A percentile compares a stretch with the other conserved stretches of the same genome.
phyloP scores from a whole-genome alignment of 2,888 invertebrate genomes.

The Proisotoma minuta region DNA sequence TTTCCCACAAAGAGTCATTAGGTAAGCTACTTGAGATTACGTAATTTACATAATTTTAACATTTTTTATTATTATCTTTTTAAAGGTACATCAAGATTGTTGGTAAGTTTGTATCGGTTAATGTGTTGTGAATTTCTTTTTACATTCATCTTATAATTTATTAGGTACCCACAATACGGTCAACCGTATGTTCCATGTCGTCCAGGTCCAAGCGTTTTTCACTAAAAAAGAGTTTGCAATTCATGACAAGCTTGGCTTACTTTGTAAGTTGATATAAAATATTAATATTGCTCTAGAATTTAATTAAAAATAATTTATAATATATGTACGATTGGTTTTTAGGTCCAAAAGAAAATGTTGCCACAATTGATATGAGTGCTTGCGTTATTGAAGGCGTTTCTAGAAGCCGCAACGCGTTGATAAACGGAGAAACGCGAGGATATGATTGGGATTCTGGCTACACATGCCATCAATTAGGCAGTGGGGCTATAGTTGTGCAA shows the following conservation, averaged over 20 bases:
- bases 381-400: constrained; percentile 93
- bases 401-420: constrained; percentile 84
- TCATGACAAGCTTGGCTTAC: constrained; percentile 65
- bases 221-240: constrained; percentile 64
- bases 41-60: constrained; percentile 1
- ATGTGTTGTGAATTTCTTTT: constrained; percentile 50
- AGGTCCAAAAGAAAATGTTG: constrained; percentile 84
- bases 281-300: background rate
- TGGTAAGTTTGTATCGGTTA: constrained; percentile 48
- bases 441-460: constrained; percentile 96
- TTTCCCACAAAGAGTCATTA: constrained; percentile 80
- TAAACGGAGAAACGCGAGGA: constrained; percentile 90
- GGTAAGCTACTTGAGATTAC: constrained; percentile 44
- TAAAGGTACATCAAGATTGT: constrained; percentile 53
- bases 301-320: background rate
- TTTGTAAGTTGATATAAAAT: constrained; percentile 52
- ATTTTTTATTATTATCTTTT: background rate
- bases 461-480: constrained; percentile 92
- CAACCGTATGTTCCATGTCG: constrained; percentile 89
- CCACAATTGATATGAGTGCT: constrained; percentile 82
- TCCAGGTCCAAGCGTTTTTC: constrained; percentile 85
- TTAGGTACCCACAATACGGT: constrained; percentile 94
- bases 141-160: constrained; percentile 72
- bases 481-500: constrained; percentile 90
- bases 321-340: constrained; percentile 49